Base-by-base conservation (phyloP, 2,113 vertebrate genomes). In the Zingel zingel region DNA sequence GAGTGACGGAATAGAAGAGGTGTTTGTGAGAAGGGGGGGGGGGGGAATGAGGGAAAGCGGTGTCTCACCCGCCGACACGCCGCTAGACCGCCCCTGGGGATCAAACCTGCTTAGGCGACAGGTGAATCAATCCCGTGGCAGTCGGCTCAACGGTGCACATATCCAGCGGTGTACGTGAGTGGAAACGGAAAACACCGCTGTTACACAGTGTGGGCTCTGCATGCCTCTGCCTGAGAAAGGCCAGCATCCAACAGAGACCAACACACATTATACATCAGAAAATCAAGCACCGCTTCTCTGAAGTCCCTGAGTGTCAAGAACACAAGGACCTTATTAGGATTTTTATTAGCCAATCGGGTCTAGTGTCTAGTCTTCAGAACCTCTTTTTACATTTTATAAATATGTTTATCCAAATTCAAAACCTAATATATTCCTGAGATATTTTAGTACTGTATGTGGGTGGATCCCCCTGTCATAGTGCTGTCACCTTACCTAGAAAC, bases 61-160 rank as follows among this genome's bases (percentile, higher is more conserved):
- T 62, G 39, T 71, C 77, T 90, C 85, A 33, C 77, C 83, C 19
- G 39, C 74, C 7, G 86, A 66, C 76, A 33, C 14, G 30, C 79
- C 51, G 81, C 82, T 39, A 77, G 84, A 85, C 77, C 61, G 81
- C 88, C 92, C 30, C 59, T 53, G 23, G 89, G 88, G 83, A 92
- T 91, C 91, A 91, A 88, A 92, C 85, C 88, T 89, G 89, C 84
- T 93, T 92, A 93, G 74, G 88, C 83, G 87, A 94, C 93, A 90
- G 91, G 90, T 94, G 90, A 94, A 94, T 94, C 91, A 95, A 92
- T 95, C 90, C 74, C 59, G 66, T 43, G 65, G 77, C 87, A 83
- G 89, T 85, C 81, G 66, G 91, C 90, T 86, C 72, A 81, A 74
- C 78, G 39, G 86, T 70, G 87, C 80, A 84, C 80, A 83, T 79